These are phyloP conservation scores for Drosophila sproati DNA, from an alignment of 1,140 invertebrate species.

Conservation along the genomic window DNA sequence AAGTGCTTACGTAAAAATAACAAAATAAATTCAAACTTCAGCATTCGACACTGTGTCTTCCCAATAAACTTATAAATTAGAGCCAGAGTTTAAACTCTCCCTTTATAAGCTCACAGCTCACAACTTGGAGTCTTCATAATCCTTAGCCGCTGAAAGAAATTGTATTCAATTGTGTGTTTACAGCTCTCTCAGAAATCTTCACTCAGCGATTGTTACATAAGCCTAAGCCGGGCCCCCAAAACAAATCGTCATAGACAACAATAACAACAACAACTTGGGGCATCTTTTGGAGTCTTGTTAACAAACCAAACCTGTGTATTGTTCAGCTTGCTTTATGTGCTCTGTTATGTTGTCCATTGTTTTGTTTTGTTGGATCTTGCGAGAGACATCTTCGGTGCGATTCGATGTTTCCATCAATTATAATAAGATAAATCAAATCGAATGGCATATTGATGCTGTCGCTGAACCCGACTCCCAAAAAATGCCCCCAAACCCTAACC, in stretches of 20 bases:
- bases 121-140: conserved; percentile 30
- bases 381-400: conserved; percentile 41
- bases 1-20: too few relatives aligned
- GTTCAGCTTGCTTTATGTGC: conserved; percentile 51
- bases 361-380: conserved; percentile 6
- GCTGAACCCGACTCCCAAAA: conserved; percentile 37
- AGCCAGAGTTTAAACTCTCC: background rate
- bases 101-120: conserved; percentile 7
- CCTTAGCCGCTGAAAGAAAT: conserved; percentile 56
- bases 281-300: conserved; percentile 60
- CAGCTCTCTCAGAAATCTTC: conserved; percentile 27
- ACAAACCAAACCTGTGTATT: conserved; percentile 74
- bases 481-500: background rate
- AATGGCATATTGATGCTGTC: conserved; percentile 52
- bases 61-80: background rate
- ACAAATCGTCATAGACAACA: conserved; percentile 51
- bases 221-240: conserved; percentile 60
- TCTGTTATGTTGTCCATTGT: conserved; percentile 49
- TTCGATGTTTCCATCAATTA: conserved; percentile 72
- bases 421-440: conserved; percentile 77
- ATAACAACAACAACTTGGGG: background rate
- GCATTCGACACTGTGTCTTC: background rate
- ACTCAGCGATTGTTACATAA: conserved; percentile 51
- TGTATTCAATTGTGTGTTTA: conserved; percentile 53
- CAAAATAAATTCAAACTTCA: background rate